phyloP scores from a whole-genome alignment of 2,113 vertebrate genomes.

The Aleadryas rufinucha region DNA sequence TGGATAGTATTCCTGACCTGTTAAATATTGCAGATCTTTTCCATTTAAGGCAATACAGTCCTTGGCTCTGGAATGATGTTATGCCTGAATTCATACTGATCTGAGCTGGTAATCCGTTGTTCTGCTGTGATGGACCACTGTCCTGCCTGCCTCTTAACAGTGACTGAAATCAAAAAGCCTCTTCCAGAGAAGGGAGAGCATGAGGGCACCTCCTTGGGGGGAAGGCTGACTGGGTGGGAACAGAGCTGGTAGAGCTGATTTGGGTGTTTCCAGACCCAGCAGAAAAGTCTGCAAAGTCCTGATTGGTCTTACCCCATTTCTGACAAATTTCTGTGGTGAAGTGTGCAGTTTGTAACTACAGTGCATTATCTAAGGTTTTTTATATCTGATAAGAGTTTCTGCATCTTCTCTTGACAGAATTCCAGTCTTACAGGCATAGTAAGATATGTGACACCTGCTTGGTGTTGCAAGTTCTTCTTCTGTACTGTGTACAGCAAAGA shows the following conservation, averaged over 20 bases:
- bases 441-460: background rate
- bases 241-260: background rate
- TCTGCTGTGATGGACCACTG: background rate
- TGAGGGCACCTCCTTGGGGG: rapidly evolving
- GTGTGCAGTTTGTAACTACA: background rate
- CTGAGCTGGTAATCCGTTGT: background rate
- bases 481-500: background rate
- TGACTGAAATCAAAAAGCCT: background rate
- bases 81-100: background rate
- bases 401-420: background rate
- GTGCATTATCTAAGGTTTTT: background rate
- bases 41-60: slow-evolving; percentile 49
- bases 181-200: background rate
- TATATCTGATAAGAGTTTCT: background rate
- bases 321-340: background rate
- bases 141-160: background rate
- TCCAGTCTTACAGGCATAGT: rapidly evolving
- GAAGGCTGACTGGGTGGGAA: background rate
- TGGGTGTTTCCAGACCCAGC: background rate
- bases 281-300: background rate
- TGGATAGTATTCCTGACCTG: slow-evolving; percentile 13
- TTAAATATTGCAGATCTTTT: slow-evolving; percentile 6
- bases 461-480: background rate
- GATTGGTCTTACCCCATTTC: background rate
- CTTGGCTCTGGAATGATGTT: background rate